These are phyloP conservation scores for Actinia equina DNA, from an alignment of 64 coral and sea anemone genomes.

Conservation along the genomic window DNA sequence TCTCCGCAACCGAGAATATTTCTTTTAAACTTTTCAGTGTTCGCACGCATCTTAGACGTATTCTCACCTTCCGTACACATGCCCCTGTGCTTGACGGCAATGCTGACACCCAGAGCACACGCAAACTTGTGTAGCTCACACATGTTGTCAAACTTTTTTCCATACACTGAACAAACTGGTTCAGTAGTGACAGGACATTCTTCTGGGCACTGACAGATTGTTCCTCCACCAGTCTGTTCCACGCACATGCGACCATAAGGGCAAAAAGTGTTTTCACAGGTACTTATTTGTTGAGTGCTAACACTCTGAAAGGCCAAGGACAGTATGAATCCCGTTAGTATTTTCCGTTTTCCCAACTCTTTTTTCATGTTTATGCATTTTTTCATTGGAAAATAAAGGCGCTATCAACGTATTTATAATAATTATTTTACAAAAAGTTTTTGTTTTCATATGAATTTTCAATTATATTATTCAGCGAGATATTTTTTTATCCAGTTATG, in stretches of 20 bases:
- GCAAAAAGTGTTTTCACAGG: conserved; percentile 54
- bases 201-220: conserved; percentile 55
- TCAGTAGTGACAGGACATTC: conserved; percentile 30
- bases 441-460: too few species aligned
- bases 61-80: conserved; percentile 24
- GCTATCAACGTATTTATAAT: too few species aligned
- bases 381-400: too few species aligned
- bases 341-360: too few species aligned
- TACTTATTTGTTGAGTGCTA: neutral
- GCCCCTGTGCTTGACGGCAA: conserved; percentile 37
- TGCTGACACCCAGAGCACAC: conserved; percentile 43
- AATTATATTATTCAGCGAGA: too few species aligned
- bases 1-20: too few species aligned
- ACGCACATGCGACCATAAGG: conserved; percentile 68
- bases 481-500: too few species aligned
- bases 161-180: conserved; percentile 74
- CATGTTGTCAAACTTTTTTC: conserved; percentile 44
- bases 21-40: too few species aligned
- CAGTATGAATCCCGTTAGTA: neutral
- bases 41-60: neutral
- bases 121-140: conserved; percentile 82
- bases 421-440: too few species aligned
- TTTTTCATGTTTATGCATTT: too few species aligned
- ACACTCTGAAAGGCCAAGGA: conserved; percentile 12
- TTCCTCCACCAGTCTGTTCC: conserved; percentile 30